These are phyloP conservation scores for Rosalia funebris DNA, from an alignment of 2,888 invertebrate species.

Conservation along the genomic window DNA sequence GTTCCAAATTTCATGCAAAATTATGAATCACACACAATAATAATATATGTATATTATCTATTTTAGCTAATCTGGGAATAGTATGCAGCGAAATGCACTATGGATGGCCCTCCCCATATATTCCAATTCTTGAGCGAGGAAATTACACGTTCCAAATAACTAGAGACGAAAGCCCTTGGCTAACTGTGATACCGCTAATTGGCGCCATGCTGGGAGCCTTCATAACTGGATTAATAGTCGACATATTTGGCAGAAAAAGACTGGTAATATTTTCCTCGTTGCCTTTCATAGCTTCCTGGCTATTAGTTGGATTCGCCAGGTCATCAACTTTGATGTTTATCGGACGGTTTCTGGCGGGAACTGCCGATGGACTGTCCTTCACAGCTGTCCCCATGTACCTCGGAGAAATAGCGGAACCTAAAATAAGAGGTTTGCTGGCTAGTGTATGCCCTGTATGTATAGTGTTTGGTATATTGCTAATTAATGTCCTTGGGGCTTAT, in stretches of 20 bases:
- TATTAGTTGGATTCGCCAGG: conserved; percentile 70
- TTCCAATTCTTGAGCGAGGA: conserved; percentile 65
- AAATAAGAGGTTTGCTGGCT: conserved; percentile 69
- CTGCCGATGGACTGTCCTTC: conserved; percentile 65
- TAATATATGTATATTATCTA: no score
- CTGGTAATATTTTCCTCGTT: conserved; percentile 71
- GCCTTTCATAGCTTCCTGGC: conserved; percentile 73
- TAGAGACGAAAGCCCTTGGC: conserved; percentile 69
- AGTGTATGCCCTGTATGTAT: conserved; percentile 69
- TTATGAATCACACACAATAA: no score
- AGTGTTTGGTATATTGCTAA: conserved; percentile 67
- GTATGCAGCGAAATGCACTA: conserved; percentile 60
- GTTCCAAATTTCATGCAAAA: no score
- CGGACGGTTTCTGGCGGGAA: conserved; percentile 68
- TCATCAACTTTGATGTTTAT: conserved; percentile 69
- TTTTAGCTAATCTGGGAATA: conserved; percentile 57
- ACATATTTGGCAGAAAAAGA: conserved; percentile 72
- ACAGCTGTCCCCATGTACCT: conserved; percentile 69
- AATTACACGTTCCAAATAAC: conserved; percentile 66
- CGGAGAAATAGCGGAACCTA: conserved; percentile 69
- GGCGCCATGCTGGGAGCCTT: conserved; percentile 73
- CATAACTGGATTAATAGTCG: conserved; percentile 72
- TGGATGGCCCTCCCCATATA: conserved; percentile 72
- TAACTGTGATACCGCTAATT: conserved; percentile 73
- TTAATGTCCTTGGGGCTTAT: conserved; percentile 64